Conservation (phyloP, 2,113 vertebrate species). For the Cephalopholis sonnerati region DNA sequence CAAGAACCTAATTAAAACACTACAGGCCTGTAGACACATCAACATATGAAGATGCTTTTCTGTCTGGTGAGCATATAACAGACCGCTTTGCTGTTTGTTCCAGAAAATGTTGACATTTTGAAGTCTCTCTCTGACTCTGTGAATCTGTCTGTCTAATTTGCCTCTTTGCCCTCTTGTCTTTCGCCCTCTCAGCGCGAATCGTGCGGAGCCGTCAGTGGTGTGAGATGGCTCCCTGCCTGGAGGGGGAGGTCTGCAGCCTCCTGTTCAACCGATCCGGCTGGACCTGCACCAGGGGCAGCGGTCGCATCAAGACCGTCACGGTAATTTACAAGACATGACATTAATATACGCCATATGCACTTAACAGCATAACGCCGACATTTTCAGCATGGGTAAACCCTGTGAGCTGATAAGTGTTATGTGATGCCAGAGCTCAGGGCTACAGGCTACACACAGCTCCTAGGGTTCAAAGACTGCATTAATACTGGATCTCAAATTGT, state of each 20-base stretch:
- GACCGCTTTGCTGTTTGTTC: constrained; percentile 25
- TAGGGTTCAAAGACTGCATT: constrained; percentile 16
- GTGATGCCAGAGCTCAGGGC: constrained; percentile 23
- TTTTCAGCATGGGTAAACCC: constrained; percentile 17
- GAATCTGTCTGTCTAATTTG: constrained; percentile 29
- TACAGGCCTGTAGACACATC: constrained; percentile 46
- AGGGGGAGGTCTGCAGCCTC: constrained; percentile 88
- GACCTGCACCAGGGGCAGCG: constrained; percentile 88
- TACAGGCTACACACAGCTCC: not conserved
- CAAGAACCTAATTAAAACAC: constrained; percentile 61
- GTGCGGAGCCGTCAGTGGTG: constrained; percentile 89
- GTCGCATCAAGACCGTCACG: constrained; percentile 90
- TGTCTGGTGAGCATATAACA: constrained; percentile 33
- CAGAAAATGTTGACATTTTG: constrained; percentile 43
- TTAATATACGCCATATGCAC: constrained; percentile 56
- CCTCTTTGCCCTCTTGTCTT: constrained; percentile 28
- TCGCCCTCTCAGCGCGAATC: constrained; percentile 79
- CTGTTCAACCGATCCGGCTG: constrained; percentile 88
- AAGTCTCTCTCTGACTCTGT: constrained; percentile 8
- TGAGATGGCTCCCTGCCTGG: constrained; percentile 88
- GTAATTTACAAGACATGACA: constrained; percentile 75
- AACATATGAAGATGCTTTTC: constrained; percentile 30
- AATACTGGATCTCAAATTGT: constrained; percentile 9
- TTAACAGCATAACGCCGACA: constrained; percentile 12
- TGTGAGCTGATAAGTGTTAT: constrained; percentile 1